These are phyloP conservation scores for Artibeus lituratus DNA, from an alignment of 2,797 vertebrate species.

Conservation along the genomic window DNA sequence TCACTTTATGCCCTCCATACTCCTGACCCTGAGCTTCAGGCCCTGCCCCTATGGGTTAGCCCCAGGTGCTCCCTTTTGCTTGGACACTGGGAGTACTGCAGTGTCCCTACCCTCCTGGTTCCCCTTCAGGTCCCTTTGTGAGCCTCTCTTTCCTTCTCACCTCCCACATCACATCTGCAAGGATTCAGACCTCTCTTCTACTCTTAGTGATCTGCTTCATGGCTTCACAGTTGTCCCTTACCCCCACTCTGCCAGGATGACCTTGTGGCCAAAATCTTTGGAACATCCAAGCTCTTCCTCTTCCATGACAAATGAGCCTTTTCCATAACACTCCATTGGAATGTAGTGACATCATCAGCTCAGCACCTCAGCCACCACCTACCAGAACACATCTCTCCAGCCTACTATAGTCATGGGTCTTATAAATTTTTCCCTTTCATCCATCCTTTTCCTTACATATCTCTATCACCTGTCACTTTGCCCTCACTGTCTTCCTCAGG, in stretches of 20 bases:
- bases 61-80: not conserved
- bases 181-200: not conserved
- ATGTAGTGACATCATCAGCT: not conserved
- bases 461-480: not conserved
- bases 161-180: not conserved
- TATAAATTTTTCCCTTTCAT: not conserved
- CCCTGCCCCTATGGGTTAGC: no score
- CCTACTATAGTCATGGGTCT: not conserved
- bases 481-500: not conserved
- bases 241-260: not conserved
- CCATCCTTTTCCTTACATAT: not conserved
- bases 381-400: not conserved
- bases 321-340: not conserved
- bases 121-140: not conserved
- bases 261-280: not conserved
- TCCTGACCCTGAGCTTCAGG: not conserved
- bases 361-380: not conserved
- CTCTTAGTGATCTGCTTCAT: not conserved
- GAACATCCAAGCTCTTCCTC: not conserved
- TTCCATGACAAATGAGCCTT: not conserved
- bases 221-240: not conserved
- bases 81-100: fast-evolving
- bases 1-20: fast-evolving
- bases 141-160: not conserved
- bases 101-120: not conserved